Evolutionary conservation across 2,113 vertebrate genomes (phyloP).

Genomic region (Sterrhoptilus dennistouni): DNA sequence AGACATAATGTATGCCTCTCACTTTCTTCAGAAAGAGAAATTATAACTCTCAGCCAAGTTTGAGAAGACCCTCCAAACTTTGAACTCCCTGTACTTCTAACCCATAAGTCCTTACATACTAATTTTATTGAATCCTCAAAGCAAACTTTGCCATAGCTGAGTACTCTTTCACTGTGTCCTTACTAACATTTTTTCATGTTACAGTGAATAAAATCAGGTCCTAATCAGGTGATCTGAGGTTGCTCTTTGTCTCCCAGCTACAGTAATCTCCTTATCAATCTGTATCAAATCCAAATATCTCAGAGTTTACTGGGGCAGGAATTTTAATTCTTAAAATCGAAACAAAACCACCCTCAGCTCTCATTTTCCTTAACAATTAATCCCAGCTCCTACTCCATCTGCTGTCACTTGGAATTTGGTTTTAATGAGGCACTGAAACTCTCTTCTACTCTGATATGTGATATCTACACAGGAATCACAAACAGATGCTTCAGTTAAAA

Average conservation of each 20-base stretch:
- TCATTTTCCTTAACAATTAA: slow-evolving; percentile 7
- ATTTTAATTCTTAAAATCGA: not conserved
- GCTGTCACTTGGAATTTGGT: not conserved
- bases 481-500: not conserved
- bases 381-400: slow-evolving; percentile 11
- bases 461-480: slow-evolving; percentile 3
- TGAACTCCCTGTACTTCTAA: not conserved
- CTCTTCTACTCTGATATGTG: not conserved
- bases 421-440: not conserved
- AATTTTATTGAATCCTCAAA: not conserved
- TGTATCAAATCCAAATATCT: not conserved
- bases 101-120: not conserved
- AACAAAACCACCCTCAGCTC: not conserved
- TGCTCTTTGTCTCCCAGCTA: not conserved
- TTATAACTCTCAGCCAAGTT: not conserved
- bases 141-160: not conserved
- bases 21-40: not conserved
- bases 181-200: not conserved
- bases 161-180: not conserved
- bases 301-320: not conserved
- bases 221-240: not conserved
- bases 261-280: not conserved
- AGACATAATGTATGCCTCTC: not conserved
- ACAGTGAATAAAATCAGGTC: not conserved
- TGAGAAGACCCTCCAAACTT: not conserved